Conservation (phyloP, 2,797 vertebrate genomes). For the Erpetoichthys calabaricus region DNA sequence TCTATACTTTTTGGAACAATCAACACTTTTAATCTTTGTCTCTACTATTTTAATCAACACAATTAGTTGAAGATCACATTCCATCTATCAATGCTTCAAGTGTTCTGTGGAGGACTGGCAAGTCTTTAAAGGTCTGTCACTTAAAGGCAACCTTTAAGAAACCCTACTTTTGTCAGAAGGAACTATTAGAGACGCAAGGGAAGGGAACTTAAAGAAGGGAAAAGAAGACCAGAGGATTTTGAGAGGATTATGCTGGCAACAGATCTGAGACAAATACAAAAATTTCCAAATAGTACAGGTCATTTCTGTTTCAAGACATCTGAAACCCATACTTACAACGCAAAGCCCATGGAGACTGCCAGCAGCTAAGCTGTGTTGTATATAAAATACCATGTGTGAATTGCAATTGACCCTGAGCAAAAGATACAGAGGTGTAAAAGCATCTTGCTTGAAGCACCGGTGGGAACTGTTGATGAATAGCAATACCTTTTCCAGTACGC, state of each 20-base stretch:
- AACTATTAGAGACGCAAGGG: neutral
- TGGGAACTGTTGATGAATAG: neutral
- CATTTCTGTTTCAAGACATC: constrained; percentile 1
- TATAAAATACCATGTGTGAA: constrained; percentile 2
- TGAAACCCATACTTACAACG: constrained; percentile 1
- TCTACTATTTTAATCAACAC: too few relatives aligned
- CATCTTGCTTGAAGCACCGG: neutral
- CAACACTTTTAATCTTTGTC: too few relatives aligned
- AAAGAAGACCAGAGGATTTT: neutral
- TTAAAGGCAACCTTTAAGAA: neutral
- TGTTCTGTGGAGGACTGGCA: neutral
- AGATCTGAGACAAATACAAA: neutral
- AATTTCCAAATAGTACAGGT: neutral
- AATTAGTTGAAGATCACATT: too few relatives aligned
- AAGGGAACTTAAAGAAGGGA: neutral
- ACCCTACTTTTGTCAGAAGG: neutral
- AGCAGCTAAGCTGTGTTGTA: constrained; percentile 1
- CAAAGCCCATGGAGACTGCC: neutral
- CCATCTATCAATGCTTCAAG: too few relatives aligned
- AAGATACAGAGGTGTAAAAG: constrained; percentile 2
- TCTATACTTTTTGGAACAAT: too few relatives aligned
- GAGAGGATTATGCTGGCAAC: neutral
- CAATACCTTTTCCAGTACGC: neutral
- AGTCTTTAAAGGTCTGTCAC: neutral
- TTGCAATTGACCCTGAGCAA: neutral